Evolutionary conservation across 92 coral and sea anemone genomes (phyloP).

Genomic region (Epizoanthus illoricatus): DNA sequence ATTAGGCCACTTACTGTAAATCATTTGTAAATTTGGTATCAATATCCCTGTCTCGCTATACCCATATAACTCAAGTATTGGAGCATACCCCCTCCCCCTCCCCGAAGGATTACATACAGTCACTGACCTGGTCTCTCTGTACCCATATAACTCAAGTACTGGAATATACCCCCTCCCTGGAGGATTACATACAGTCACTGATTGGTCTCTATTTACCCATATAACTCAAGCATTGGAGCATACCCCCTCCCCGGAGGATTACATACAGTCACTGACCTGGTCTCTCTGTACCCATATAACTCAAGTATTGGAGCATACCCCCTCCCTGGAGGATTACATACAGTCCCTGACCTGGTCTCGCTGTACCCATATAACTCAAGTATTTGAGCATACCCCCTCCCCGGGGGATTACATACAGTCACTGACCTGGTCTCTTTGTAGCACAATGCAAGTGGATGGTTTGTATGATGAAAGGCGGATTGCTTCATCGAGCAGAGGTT

Average conservation of each 20-base stretch:
- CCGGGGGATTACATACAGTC: neutral
- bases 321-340: neutral
- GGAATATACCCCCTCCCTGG: too few species aligned
- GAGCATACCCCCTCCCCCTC: too few species aligned
- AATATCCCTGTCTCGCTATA: too few species aligned
- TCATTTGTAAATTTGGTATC: too few species aligned
- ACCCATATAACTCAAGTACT: too few species aligned
- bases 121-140: conserved; percentile 89
- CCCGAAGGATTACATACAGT: neutral
- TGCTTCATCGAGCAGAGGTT: conserved; percentile 94
- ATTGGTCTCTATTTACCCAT: too few species aligned
- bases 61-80: too few species aligned
- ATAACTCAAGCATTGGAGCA: too few species aligned
- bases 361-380: conserved; percentile 21
- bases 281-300: neutral
- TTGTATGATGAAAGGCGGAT: conserved; percentile 78
- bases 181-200: conserved; percentile 1
- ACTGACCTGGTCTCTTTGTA: conserved; percentile 91
- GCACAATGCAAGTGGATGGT: conserved; percentile 82
- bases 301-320: too few species aligned
- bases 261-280: neutral
- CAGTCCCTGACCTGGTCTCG: conserved; percentile 79
- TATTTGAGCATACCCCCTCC: too few species aligned
- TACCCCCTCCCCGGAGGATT: neutral
- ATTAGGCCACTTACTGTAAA: too few species aligned